These are phyloP conservation scores for Drosophila hamatofila DNA, from an alignment of 2,888 invertebrate genomes.

Conservation along the genomic window DNA sequence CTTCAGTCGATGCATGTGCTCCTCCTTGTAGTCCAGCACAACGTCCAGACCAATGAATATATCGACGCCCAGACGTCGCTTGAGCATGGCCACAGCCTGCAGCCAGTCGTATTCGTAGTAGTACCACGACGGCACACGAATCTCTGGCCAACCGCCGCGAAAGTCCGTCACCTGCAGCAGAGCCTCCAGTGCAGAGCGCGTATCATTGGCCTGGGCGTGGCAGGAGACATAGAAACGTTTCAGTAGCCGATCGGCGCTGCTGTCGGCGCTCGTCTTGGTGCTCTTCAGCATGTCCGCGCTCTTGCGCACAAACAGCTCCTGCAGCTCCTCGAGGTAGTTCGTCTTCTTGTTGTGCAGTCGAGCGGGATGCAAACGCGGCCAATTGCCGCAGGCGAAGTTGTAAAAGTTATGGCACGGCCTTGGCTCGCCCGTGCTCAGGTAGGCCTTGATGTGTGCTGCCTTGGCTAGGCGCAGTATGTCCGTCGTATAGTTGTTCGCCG, in stretches of 20 bases:
- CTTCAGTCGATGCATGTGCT: constrained; percentile 76
- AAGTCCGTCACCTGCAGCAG: constrained; percentile 72
- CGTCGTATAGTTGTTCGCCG: constrained; percentile 72
- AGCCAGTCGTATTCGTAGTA: constrained; percentile 82
- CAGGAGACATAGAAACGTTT: constrained; percentile 82
- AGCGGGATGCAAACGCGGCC: constrained; percentile 77
- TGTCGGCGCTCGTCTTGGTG: constrained; percentile 55
- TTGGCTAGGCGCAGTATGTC: constrained; percentile 80
- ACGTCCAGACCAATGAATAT: constrained; percentile 82
- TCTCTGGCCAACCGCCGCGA: constrained; percentile 82
- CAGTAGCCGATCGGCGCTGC: constrained; percentile 71
- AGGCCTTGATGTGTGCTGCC: constrained; percentile 79
- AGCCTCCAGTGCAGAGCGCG: constrained; percentile 57
- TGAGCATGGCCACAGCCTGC: constrained; percentile 74
- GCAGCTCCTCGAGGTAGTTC: constrained; percentile 77
- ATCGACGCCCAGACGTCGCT: constrained; percentile 79
- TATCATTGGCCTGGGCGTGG: constrained; percentile 56
- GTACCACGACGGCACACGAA: constrained; percentile 76
- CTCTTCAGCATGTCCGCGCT: constrained; percentile 76
- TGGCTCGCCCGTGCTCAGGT: constrained; percentile 63
- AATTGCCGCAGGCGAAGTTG: constrained; percentile 83
- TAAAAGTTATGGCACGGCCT: constrained; percentile 80
- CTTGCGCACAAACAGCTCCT: constrained; percentile 77
- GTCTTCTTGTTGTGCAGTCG: constrained; percentile 57
- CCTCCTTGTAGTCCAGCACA: constrained; percentile 78